These are phyloP conservation scores for Brachionus asplanchnoidis DNA, from an alignment of 1,140 invertebrate genomes.

Conservation along the genomic window DNA sequence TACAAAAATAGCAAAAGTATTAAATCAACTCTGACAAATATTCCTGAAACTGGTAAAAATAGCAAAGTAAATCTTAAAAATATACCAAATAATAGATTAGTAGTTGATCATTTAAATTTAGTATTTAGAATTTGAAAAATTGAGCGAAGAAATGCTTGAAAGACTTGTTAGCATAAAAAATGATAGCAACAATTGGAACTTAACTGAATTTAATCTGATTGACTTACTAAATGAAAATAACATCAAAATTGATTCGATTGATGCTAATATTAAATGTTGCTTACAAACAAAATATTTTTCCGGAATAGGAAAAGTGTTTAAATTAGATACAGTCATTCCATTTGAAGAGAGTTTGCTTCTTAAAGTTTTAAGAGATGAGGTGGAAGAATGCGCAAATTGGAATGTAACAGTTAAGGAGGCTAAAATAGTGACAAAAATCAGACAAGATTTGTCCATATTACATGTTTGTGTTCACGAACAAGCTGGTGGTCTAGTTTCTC, in stretches of 20 bases:
- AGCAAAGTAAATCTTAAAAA: not conserved
- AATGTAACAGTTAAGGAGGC: not conserved
- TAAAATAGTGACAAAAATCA: not conserved
- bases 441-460: not conserved
- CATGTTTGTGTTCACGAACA: slow-evolving; percentile 3
- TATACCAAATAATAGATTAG: not conserved
- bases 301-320: slow-evolving; percentile 16
- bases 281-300: not conserved
- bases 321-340: not conserved
- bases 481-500: slow-evolving; percentile 9
- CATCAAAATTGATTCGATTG: not conserved
- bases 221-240: not conserved
- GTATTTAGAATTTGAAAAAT: not conserved
- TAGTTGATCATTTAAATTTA: not conserved
- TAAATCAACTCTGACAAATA: not conserved
- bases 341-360: not conserved
- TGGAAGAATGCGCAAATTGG: slow-evolving; percentile 14
- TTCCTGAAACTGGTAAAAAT: not conserved
- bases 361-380: slow-evolving; percentile 12
- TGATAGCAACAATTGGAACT: not conserved
- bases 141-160: not conserved
- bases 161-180: not conserved
- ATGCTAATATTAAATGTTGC: not conserved
- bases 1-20: not conserved
- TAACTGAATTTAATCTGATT: not conserved